Evolutionary conservation across 2,888 invertebrate species (phyloP).

Genomic region (Trichogramma evanescens): DNA sequence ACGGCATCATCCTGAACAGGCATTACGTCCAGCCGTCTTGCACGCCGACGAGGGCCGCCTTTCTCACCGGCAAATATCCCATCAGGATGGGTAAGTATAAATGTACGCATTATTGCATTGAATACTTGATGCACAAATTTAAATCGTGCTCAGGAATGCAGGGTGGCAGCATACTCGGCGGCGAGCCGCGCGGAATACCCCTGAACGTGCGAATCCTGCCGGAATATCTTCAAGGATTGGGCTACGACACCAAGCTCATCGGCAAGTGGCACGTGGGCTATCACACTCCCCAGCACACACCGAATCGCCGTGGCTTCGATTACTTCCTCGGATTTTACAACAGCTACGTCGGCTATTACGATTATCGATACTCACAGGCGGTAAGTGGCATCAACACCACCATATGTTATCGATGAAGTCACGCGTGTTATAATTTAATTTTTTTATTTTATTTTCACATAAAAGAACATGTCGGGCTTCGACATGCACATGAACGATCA

Average conservation of each 20-base stretch:
- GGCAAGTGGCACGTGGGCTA: conserved; percentile 59
- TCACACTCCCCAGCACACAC: conserved; percentile 57
- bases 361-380: conserved; percentile 54
- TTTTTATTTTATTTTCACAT: not conserved
- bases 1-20: conserved; percentile 76
- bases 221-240: conserved; percentile 50
- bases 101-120: not conserved
- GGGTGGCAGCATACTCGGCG: conserved; percentile 50
- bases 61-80: conserved; percentile 81
- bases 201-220: conserved; percentile 50
- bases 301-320: conserved; percentile 71
- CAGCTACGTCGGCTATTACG: conserved; percentile 76
- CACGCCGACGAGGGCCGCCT: conserved; percentile 74
- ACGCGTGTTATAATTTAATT: not conserved
- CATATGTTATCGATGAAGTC: too few species aligned
- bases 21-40: conserved; percentile 82
- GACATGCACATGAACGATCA: conserved; percentile 48
- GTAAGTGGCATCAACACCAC: conserved; percentile 21
- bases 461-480: conserved; percentile 47
- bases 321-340: conserved; percentile 81
- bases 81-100: conserved; percentile 54
- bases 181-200: conserved; percentile 53
- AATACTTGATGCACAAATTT: not conserved
- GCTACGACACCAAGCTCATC: conserved; percentile 52
- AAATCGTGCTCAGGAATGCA: conserved; percentile 49